phyloP scores from a whole-genome alignment of 2,888 invertebrate genomes.

The Melangyna quadrimaculata region DNA sequence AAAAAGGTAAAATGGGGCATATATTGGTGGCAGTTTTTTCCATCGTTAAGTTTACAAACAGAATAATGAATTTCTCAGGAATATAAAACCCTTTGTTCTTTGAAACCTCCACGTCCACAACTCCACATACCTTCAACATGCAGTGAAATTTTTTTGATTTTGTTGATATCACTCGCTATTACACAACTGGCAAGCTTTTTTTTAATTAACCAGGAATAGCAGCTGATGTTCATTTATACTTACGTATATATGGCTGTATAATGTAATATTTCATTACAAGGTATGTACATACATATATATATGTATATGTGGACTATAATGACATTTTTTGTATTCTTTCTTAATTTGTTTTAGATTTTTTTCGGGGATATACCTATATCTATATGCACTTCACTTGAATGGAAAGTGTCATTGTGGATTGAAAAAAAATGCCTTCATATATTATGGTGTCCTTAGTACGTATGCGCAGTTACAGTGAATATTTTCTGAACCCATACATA shows the following conservation, averaged over 20 bases:
- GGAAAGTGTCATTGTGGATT: conserved; percentile 20
- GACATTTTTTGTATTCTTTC: conserved; percentile 6
- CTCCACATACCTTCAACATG: too few relatives aligned
- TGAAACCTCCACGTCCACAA: neutral
- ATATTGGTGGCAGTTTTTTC: conserved; percentile 11
- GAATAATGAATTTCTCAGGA: conserved; percentile 46
- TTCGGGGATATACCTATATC: neutral
- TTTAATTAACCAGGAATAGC: conserved; percentile 51
- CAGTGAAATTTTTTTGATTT: conserved; percentile 6
- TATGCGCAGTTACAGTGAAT: conserved; percentile 34
- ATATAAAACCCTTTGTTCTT: conserved; percentile 24
- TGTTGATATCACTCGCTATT: neutral
- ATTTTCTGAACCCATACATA: neutral
- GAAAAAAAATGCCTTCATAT: neutral
- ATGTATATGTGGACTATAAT: neutral
- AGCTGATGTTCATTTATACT: conserved; percentile 22
- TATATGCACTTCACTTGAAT: neutral
- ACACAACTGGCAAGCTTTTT: conserved; percentile 13
- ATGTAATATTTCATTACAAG: neutral
- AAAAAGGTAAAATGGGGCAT: neutral
- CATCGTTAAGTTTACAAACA: conserved; percentile 23
- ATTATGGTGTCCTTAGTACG: conserved; percentile 13
- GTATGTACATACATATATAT: neutral
- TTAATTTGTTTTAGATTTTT: conserved; percentile 44
- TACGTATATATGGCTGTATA: neutral